phyloP scores from a whole-genome alignment of 2,113 vertebrate species.

The Cygnus buccinator region DNA sequence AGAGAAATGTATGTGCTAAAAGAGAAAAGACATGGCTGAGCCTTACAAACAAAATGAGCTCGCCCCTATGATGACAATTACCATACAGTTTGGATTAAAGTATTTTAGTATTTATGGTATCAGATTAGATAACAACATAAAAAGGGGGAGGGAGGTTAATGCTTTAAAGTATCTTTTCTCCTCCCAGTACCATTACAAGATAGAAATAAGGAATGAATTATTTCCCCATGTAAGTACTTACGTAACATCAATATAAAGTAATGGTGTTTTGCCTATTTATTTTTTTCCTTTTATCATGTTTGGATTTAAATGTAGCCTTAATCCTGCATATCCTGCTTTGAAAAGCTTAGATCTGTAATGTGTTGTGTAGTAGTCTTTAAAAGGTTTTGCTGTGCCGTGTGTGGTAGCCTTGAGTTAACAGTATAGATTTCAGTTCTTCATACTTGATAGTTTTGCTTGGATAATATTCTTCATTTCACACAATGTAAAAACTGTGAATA shows the following conservation, averaged over 20 bases:
- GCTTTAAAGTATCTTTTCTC: not conserved
- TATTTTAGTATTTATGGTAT: not conserved
- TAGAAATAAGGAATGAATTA: not conserved
- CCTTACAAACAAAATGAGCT: not conserved
- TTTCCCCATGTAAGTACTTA: constrained; percentile 12
- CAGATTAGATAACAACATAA: not conserved
- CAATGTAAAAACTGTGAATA: not conserved
- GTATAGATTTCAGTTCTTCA: not conserved
- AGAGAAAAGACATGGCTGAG: not conserved
- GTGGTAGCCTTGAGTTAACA: not conserved
- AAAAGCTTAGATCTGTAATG: constrained; percentile 31
- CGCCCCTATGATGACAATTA: not conserved
- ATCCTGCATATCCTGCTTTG: constrained; percentile 55
- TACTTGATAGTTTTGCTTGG: not conserved
- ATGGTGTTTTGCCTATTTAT: not conserved
- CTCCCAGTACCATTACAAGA: not conserved
- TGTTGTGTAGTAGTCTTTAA: not conserved
- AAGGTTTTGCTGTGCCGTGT: not conserved
- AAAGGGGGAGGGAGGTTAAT: not conserved
- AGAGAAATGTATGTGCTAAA: not conserved
- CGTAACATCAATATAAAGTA: not conserved
- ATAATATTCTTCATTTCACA: not conserved
- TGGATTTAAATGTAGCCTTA: constrained; percentile 50
- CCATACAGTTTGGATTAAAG: constrained; percentile 15
- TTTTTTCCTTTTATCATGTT: constrained; percentile 31